These are phyloP conservation scores for Heteronetta atricapilla DNA, from an alignment of 2,113 vertebrate genomes.

Conservation along the genomic window DNA sequence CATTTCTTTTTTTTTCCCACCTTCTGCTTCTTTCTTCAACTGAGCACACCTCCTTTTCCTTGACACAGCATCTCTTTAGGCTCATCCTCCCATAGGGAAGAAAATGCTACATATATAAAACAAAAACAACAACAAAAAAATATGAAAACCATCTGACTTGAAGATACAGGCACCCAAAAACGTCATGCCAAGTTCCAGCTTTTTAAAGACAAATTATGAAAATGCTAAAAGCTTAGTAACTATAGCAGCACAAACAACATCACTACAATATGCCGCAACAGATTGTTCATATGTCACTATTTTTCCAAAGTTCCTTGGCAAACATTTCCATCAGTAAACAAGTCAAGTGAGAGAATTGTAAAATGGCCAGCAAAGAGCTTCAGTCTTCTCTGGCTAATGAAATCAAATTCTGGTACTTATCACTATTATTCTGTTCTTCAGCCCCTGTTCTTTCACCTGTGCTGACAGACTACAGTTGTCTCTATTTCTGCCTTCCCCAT, in stretches of 20 bases:
- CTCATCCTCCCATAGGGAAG: not conserved
- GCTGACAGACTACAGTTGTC: constrained; percentile 28
- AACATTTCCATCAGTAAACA: constrained; percentile 62
- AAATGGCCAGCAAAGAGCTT: constrained; percentile 15
- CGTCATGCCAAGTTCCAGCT: constrained; percentile 30
- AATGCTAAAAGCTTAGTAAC: constrained; percentile 47
- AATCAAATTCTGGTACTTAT: constrained; percentile 11
- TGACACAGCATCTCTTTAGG: constrained; percentile 16
- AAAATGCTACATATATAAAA: not conserved
- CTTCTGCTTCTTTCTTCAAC: constrained; percentile 3
- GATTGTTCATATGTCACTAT: constrained; percentile 68
- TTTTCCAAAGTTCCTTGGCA: constrained; percentile 68
- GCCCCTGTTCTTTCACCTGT: not conserved
- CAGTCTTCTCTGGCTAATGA: not conserved
- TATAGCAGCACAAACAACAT: constrained; percentile 63
- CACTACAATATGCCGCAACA: constrained; percentile 67
- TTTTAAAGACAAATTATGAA: constrained; percentile 60
- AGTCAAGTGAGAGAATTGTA: constrained; percentile 29
- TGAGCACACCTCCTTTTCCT: not conserved
- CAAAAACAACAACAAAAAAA: not conserved
- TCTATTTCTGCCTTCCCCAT: not conserved
- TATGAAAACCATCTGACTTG: constrained; percentile 52
- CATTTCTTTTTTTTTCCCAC: not conserved
- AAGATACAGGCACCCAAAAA: constrained; percentile 4
- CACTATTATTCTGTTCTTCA: constrained; percentile 10